These are phyloP conservation scores for Auanema sp. DNA, from an alignment of 2,888 invertebrate genomes.

Conservation along the genomic window DNA sequence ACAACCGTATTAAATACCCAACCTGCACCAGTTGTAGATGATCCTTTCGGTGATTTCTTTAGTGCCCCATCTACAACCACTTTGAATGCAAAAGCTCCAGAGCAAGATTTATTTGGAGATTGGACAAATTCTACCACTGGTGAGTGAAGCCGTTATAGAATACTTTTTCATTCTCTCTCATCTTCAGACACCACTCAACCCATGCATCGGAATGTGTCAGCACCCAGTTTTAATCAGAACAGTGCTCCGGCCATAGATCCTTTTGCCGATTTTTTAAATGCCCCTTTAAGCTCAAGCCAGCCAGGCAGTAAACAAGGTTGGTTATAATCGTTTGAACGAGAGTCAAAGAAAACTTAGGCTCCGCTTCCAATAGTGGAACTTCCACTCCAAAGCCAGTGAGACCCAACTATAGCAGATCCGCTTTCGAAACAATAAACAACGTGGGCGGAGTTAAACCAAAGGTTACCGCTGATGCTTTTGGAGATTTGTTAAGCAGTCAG, in stretches of 20 bases:
- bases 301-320: constrained; percentile 28
- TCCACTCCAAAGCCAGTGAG: constrained; percentile 22
- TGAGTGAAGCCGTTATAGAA: no score
- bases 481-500: constrained; percentile 66
- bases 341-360: constrained; percentile 10
- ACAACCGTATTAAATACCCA: constrained; percentile 14
- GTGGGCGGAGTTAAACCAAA: constrained; percentile 50
- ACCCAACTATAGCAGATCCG: constrained; percentile 36
- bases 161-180: no score
- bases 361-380: constrained; percentile 22
- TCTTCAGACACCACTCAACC: constrained; percentile 6
- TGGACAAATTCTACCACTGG: neutral
- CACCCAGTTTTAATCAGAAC: constrained; percentile 27
- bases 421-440: constrained; percentile 32
- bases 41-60: constrained; percentile 23
- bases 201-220: constrained; percentile 46
- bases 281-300: constrained; percentile 20
- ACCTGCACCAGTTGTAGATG: constrained; percentile 6
- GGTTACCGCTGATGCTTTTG: constrained; percentile 64
- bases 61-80: constrained; percentile 9
- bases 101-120: constrained; percentile 15
- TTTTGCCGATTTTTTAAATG: constrained; percentile 42
- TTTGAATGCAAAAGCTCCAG: neutral
- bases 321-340: constrained; percentile 4
- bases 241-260: constrained; percentile 33